Evolutionary conservation across 2,113 vertebrate genomes (phyloP).

Genomic region (Gambusia affinis): DNA sequence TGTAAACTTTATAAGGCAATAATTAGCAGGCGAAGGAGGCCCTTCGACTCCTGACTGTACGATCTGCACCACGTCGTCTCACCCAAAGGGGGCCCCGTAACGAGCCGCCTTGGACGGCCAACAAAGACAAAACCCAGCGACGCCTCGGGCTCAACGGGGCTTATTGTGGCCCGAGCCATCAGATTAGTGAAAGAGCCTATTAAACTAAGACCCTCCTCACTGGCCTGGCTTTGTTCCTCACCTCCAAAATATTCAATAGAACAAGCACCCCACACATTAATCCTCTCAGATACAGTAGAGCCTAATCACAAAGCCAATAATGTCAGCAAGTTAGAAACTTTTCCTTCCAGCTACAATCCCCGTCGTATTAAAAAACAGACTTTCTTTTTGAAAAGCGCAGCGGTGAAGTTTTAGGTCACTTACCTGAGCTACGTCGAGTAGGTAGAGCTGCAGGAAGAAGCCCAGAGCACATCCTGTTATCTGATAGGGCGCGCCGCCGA

Average conservation of each 20-base stretch:
- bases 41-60: conserved; percentile 43
- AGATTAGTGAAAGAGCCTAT: conserved; percentile 66
- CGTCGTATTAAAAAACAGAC: too few relatives aligned
- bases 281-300: conserved; percentile 32
- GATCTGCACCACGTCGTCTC: conserved; percentile 47
- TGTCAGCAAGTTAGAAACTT: conserved; percentile 28
- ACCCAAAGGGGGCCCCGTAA: conserved; percentile 27
- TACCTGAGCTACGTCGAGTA: conserved; percentile 94
- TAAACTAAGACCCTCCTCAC: conserved; percentile 44
- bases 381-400: background rate
- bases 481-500: conserved; percentile 96
- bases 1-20: background rate
- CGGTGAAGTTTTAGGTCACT: conserved; percentile 48
- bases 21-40: background rate
- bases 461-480: conserved; percentile 94
- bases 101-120: conserved; percentile 26
- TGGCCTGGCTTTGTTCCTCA: background rate
- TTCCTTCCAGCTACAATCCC: conserved; percentile 12
- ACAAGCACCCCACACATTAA: conserved; percentile 21
- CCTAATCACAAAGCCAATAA: conserved; percentile 16
- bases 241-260: conserved; percentile 8
- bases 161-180: conserved; percentile 34
- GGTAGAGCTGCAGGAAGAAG: conserved; percentile 96
- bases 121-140: conserved; percentile 51
- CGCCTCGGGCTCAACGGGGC: conserved; percentile 35